A percentile compares a stretch with the other conserved stretches of the same genome.
phyloP scores from a whole-genome alignment of 2,113 vertebrate species.

The Dunckerocampus dactyliophorus region DNA sequence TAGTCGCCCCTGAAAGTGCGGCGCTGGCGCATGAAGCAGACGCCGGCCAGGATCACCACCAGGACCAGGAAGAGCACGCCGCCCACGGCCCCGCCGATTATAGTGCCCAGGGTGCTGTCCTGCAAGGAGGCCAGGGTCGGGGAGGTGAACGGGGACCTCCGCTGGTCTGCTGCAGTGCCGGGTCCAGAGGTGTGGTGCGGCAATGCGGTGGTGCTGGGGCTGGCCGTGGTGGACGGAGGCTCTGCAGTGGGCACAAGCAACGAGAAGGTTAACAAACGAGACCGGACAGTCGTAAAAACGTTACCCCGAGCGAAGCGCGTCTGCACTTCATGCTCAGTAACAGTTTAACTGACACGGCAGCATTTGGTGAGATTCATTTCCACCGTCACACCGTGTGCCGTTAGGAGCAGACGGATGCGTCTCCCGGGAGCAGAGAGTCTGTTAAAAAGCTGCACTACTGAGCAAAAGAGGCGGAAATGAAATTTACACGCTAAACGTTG shows the following conservation, averaged over 20 bases:
- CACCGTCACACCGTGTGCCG: constrained; percentile 4
- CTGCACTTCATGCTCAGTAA: constrained; percentile 56
- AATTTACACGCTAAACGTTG: constrained; percentile 24
- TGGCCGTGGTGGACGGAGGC: constrained; percentile 87
- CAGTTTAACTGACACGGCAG: constrained; percentile 12
- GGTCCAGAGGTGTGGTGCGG: constrained; percentile 74
- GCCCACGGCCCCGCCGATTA: constrained; percentile 85
- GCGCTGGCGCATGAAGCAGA: constrained; percentile 84
- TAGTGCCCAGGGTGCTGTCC: constrained; percentile 83
- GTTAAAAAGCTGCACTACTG: constrained; percentile 27
- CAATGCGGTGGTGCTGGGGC: constrained; percentile 80
- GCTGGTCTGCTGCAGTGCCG: constrained; percentile 75
- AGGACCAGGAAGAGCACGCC: constrained; percentile 87
- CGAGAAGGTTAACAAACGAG: constrained; percentile 42
- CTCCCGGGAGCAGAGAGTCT: constrained; percentile 22
- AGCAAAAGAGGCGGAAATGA: constrained; percentile 34
- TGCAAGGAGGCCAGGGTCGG: constrained; percentile 81
- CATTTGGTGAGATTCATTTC: constrained; percentile 32
- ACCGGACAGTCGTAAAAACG: too few relatives aligned
- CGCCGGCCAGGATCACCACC: constrained; percentile 78
- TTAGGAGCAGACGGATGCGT: constrained; percentile 11
- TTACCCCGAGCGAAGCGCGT: background rate
- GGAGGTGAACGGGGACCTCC: constrained; percentile 73
- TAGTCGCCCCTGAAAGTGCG: constrained; percentile 96
- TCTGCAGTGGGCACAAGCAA: constrained; percentile 78